phyloP scores from a whole-genome alignment of 2,113 vertebrate genomes.

The Dascyllus trimaculatus region DNA sequence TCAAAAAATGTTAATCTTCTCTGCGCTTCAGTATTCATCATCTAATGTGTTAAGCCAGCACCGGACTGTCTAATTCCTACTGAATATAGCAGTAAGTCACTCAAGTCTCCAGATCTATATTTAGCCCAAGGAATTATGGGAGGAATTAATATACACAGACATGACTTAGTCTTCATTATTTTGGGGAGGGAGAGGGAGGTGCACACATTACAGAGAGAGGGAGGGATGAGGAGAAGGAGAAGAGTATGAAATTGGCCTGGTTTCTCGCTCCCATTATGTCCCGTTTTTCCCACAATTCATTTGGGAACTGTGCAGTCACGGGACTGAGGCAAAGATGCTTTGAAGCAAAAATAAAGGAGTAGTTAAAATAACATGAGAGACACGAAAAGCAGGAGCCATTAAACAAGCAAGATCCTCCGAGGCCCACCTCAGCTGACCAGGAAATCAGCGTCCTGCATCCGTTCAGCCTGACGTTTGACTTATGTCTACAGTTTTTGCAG shows the following conservation, averaged over 20 bases:
- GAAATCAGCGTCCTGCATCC: no score
- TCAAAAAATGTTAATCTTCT: not conserved
- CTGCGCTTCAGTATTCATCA: constrained; percentile 24
- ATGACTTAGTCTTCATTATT: constrained; percentile 71
- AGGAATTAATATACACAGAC: constrained; percentile 71
- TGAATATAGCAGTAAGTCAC: constrained; percentile 54
- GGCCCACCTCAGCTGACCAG: no score
- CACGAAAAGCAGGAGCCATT: not conserved
- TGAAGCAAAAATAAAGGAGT: not conserved
- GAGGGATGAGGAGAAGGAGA: constrained; percentile 2
- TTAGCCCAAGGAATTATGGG: constrained; percentile 66
- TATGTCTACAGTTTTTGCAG: no score
- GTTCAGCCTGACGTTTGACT: no score
- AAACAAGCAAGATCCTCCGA: not conserved
- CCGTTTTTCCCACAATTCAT: constrained; percentile 61
- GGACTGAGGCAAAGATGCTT: constrained; percentile 23
- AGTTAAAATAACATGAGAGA: constrained; percentile 29
- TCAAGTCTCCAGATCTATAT: constrained; percentile 63
- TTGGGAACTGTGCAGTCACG: constrained; percentile 24
- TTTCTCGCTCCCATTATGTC: constrained; percentile 66
- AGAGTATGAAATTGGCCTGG: constrained; percentile 57
- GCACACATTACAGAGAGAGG: constrained; percentile 16
- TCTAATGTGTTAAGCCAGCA: constrained; percentile 54
- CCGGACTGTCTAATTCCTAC: constrained; percentile 43
- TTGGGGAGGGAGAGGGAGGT: constrained; percentile 37